Conservation (phyloP, 2,888 invertebrate species). For the Brachycybe producta region DNA sequence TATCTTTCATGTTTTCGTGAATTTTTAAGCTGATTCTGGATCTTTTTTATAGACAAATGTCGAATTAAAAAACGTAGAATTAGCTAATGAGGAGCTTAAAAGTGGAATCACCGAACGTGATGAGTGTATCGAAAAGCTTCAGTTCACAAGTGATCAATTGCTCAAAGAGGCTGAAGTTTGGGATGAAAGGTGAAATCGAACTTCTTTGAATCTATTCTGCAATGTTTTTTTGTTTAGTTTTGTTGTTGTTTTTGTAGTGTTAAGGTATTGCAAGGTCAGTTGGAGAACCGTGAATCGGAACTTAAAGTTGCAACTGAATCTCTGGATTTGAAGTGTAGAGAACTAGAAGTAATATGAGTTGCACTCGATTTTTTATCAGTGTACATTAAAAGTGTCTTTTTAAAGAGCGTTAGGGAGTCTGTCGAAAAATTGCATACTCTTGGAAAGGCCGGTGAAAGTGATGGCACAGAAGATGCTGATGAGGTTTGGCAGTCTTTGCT, state of each 20-base stretch:
- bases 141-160: conserved; percentile 21
- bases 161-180: conserved; percentile 23
- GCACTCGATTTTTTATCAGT: conserved; percentile 3
- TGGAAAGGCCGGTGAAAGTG: conserved; percentile 20
- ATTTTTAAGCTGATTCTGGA: no score
- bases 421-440: no score
- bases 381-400: no score
- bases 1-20: no score
- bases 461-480: conserved; percentile 5
- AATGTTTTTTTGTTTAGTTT: no score
- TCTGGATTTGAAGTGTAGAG: not conserved
- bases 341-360: not conserved
- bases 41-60: not conserved
- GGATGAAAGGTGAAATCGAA: conserved; percentile 20
- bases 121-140: conserved; percentile 16
- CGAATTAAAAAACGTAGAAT: conserved; percentile 1
- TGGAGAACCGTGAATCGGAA: not conserved
- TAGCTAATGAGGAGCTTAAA: not conserved
- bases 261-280: not conserved
- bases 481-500: conserved; percentile 37
- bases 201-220: not conserved
- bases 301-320: conserved; percentile 16
- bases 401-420: no score
- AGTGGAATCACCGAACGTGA: conserved; percentile 14
- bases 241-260: not conserved